Evolutionary conservation across 1,140 invertebrate genomes (phyloP), one percentile per base, ranked within the genome.

Genomic region (Dermatophagoides farinae): DNA sequence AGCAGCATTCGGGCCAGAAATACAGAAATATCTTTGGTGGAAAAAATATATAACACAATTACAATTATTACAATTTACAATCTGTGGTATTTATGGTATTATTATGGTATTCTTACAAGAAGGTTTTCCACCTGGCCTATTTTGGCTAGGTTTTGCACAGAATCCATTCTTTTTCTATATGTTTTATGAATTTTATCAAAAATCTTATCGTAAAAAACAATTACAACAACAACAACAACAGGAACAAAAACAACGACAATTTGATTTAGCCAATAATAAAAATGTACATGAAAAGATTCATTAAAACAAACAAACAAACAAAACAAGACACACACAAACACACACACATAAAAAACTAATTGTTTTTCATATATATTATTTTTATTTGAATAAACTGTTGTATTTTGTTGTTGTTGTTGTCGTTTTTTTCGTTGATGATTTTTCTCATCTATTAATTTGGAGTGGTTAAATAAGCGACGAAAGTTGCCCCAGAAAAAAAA

Each of bases 1-100:
- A n/a, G 62, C 62, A 4, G 31, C 61, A 18, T 57, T 62, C 50
- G 61, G 61, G 1, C 39, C 59, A 0, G 8, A 6, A 1, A 39
- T 55, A 12, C 49, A 54, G 23, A 52, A 52, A 16, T 63, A 63
- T 50, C 40, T 63, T 12, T 63, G 62, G 62, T 63, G 62, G 62
- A 63, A 63, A 31, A 63, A 63, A 39, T 63, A 63, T 31, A 31
- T 63, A 10, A 63, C 62, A 10, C 58, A 62, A 41, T 20, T 61
- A n/a, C 62, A 63, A 57, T 40, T 63, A 18, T 1, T 64, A 11
- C 62, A 63, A 49, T 63, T 63, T 43, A 37, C 22, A 4, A 52
- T 8, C 6, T 61, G 55, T 54, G 11, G 23, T 54, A 1, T 40
- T 4, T 51, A 61, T 43, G 41, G 57, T 20, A 23, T 55, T n/a